Evolutionary conservation across 2,797 vertebrate genomes (phyloP).

Genomic region (Sphenopsis melanotis): DNA sequence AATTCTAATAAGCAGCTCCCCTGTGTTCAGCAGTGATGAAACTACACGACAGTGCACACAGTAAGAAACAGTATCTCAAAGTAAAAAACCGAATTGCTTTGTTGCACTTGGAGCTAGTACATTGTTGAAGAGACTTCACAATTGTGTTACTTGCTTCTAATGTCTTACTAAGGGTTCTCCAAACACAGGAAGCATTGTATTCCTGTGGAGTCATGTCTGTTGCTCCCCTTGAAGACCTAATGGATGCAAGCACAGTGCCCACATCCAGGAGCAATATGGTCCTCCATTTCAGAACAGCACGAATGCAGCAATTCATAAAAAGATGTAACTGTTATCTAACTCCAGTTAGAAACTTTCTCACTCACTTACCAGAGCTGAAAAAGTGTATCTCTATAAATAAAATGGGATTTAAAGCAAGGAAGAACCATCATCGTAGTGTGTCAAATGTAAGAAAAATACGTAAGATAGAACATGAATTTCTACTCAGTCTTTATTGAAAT

Average conservation of each 20-base stretch:
- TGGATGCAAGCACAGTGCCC: neutral
- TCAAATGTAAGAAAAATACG: conserved; percentile 38
- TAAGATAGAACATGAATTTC: conserved; percentile 30
- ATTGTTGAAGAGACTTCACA: neutral
- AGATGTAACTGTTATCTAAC: neutral
- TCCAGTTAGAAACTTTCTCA: neutral
- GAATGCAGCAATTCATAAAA: neutral
- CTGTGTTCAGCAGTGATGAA: neutral
- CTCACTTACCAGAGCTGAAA: neutral
- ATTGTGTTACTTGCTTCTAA: neutral
- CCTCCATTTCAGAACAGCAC: neutral
- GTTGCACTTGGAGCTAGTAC: neutral
- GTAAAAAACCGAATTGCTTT: neutral
- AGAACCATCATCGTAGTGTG: neutral
- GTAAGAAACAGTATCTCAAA: neutral
- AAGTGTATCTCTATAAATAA: neutral
- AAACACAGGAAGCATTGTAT: neutral
- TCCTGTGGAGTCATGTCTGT: neutral
- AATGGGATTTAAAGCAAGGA: conserved; percentile 15
- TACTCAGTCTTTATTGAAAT: conserved; percentile 32
- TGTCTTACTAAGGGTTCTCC: neutral
- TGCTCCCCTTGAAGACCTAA: neutral
- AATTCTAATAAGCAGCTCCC: neutral
- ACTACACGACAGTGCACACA: neutral
- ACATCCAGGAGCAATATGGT: neutral